Evolutionary conservation across 2,888 invertebrate species (phyloP).

Genomic region (Pyrocoelia pectoralis): DNA sequence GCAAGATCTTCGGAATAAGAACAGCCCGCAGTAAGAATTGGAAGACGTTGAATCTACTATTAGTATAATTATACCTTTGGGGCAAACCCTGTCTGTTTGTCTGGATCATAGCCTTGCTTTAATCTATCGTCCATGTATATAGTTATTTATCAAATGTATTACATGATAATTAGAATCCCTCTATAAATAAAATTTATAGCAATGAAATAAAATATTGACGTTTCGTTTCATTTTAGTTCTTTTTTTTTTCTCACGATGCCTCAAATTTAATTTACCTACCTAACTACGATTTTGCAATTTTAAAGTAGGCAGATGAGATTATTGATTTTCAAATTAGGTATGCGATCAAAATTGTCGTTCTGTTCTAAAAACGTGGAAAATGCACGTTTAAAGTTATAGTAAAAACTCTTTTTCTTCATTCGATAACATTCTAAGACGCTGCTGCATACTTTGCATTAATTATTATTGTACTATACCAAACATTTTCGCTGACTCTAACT

Average conservation of each 20-base stretch:
- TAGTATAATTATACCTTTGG: conserved; percentile 58
- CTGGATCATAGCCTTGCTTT: conserved; percentile 41
- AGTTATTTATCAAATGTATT: conserved; percentile 31
- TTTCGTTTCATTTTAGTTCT: not conserved
- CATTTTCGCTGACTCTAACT: too few relatives aligned
- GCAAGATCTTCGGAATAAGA: conserved; percentile 29
- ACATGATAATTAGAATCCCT: conserved; percentile 28
- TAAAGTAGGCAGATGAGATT: too few relatives aligned
- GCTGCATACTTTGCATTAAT: too few relatives aligned
- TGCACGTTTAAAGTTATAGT: too few relatives aligned
- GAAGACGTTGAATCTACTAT: conserved; percentile 53
- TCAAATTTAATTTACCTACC: not conserved
- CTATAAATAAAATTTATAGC: conserved; percentile 31
- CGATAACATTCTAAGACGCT: too few relatives aligned
- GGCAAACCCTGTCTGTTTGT: conserved; percentile 55
- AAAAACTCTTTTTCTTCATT: too few relatives aligned
- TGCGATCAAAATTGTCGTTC: too few relatives aligned
- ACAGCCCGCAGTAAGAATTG: conserved; percentile 29
- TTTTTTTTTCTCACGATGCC: not conserved
- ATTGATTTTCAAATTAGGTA: too few relatives aligned
- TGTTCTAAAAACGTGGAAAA: too few relatives aligned
- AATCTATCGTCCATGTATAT: conserved; percentile 35
- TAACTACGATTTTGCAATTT: too few relatives aligned
- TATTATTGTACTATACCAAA: too few relatives aligned
- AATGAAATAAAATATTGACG: conserved; percentile 14